These are phyloP conservation scores for Athalia rosae DNA, from an alignment of 2,888 invertebrate genomes.

Conservation along the genomic window DNA sequence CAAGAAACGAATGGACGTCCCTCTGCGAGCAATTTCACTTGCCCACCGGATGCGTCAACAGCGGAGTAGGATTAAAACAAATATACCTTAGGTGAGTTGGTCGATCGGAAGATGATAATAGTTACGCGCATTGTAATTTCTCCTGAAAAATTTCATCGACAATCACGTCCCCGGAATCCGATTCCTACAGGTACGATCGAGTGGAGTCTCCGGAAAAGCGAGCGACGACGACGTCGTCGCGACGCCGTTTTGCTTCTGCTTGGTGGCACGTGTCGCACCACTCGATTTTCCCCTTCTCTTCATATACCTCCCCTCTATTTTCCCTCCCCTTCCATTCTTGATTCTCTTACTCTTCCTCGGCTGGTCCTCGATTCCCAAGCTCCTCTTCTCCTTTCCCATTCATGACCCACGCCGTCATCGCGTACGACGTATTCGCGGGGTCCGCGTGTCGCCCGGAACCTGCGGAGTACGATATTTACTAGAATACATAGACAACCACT, in stretches of 20 bases:
- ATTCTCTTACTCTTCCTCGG: constrained; percentile 44
- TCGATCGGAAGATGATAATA: not conserved
- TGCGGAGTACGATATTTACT: no score
- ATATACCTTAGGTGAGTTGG: constrained; percentile 85
- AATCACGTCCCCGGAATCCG: not conserved
- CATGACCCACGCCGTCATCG: constrained; percentile 5
- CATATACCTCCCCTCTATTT: constrained; percentile 45
- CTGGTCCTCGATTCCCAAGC: constrained; percentile 24
- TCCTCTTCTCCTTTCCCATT: constrained; percentile 48
- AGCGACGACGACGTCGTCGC: not conserved
- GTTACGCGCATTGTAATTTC: not conserved
- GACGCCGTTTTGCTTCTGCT: constrained; percentile 35
- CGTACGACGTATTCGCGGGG: not conserved
- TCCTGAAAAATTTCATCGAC: not conserved
- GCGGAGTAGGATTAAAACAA: constrained; percentile 88
- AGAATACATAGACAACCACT: not conserved
- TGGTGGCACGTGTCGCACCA: constrained; percentile 39
- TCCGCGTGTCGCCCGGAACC: not conserved
- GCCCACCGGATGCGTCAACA: constrained; percentile 91
- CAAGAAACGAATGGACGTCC: constrained; percentile 91
- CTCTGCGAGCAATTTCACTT: constrained; percentile 85
- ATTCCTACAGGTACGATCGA: no score
- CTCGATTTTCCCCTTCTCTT: constrained; percentile 27
- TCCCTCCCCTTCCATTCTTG: constrained; percentile 37
- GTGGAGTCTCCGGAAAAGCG: no score